Percentiles rank a stretch among this genome's conserved stretches.
Evolutionary conservation across 2,113 vertebrate species (phyloP).

Genomic region (Lates calcarifer): DNA sequence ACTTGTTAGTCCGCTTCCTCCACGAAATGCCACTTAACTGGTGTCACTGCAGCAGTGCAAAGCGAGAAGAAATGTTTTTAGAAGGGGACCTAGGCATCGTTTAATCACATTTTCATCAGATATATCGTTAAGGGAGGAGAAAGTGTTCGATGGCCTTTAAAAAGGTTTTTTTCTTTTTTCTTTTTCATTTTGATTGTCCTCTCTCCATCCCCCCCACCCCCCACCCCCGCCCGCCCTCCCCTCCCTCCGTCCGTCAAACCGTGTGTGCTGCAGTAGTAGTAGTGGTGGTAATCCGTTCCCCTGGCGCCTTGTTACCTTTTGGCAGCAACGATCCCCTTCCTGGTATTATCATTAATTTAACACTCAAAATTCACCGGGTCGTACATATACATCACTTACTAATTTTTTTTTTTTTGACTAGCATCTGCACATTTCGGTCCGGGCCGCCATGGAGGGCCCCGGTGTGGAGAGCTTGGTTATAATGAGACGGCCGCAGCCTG

Average conservation of each 20-base stretch:
- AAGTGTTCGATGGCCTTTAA: conserved; percentile 25
- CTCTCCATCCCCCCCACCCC: conserved; percentile 11
- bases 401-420: conserved; percentile 91
- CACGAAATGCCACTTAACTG: conserved; percentile 31
- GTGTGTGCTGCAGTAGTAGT: conserved; percentile 82
- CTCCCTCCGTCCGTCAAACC: conserved; percentile 53
- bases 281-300: conserved; percentile 96
- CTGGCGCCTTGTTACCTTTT: conserved; percentile 95
- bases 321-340: conserved; percentile 83
- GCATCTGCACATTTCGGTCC: conserved; percentile 86
- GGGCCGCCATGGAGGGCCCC: conserved; percentile 77
- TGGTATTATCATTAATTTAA: conserved; percentile 91
- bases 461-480: conserved; percentile 78
- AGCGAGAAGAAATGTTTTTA: conserved; percentile 35
- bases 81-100: conserved; percentile 31
- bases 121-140: neutral
- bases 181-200: conserved; percentile 82
- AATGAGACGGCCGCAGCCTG: conserved; percentile 84
- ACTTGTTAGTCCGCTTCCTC: conserved; percentile 34
- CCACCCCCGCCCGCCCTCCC: neutral
- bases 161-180: conserved; percentile 10
- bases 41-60: conserved; percentile 53
- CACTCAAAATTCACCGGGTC: conserved; percentile 87
- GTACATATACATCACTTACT: conserved; percentile 92
- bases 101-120: conserved; percentile 58